phyloP scores from a whole-genome alignment of 2,888 invertebrate species.

The Listrodromus nycthemerus region DNA sequence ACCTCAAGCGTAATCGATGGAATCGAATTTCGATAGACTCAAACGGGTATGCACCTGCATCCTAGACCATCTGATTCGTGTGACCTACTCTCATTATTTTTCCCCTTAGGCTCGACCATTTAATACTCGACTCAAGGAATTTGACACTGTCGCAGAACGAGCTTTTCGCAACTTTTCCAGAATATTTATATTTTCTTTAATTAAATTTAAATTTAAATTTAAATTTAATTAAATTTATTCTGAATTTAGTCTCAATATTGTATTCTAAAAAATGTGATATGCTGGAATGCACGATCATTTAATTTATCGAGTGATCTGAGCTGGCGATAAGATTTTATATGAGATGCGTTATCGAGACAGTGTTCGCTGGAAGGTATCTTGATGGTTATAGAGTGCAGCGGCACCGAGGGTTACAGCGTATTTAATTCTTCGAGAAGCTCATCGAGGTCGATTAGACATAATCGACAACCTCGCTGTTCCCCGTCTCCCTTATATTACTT shows the following conservation, averaged over 20 bases:
- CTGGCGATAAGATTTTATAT: not conserved
- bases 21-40: constrained; percentile 54
- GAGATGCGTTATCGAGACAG: constrained; percentile 11
- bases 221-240: no score
- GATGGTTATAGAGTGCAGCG: not conserved
- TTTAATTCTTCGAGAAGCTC: constrained; percentile 43
- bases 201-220: not conserved
- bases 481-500: constrained; percentile 14
- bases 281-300: no score
- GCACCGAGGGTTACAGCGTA: not conserved
- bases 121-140: no score
- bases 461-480: constrained; percentile 42
- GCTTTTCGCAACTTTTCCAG: no score
- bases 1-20: constrained; percentile 54
- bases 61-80: constrained; percentile 5
- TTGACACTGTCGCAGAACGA: no score
- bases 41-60: constrained; percentile 5
- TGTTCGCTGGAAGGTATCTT: constrained; percentile 3
- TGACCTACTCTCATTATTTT: constrained; percentile 31
- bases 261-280: not conserved
- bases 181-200: not conserved
- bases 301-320: no score
- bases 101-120: not conserved
- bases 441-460: constrained; percentile 62
- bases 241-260: not conserved